Evolutionary conservation across 2,113 vertebrate species (phyloP), one percentile per base, ranked within the genome.

Genomic region (Variabilichromis moorii): DNA sequence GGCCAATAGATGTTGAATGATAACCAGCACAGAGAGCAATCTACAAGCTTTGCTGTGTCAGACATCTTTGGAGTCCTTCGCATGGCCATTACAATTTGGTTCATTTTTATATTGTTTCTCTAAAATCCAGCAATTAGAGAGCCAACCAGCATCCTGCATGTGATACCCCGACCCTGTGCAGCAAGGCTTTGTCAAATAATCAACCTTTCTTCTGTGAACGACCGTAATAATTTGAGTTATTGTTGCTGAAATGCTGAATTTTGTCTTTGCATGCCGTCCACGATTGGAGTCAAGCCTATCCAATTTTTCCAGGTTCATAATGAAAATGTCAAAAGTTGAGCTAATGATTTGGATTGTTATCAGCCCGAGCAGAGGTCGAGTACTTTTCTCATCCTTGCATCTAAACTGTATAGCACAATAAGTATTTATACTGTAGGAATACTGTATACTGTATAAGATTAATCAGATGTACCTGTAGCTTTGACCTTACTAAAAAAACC

Each of bases 1-100:
- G 4, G 28, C n/a, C 14, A 0, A 4, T 0, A 16, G 78, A 21
- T 24, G 31, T 54, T 37, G 13, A 14, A 3, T 17, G 5, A 35
- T 55, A 37, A 16, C 51, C 13, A 37, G 50, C 21, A 37, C 9
- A 37, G 31, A 9, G 31, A n/a, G 35, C 2, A 81, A 13, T 42
- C 21, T 40, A 28, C 21, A 59, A 26, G 53, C 35, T 81, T 81
- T 28, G 53, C 13, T 17, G 2, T 57, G 33, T 26, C 33, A 21
- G 79, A 42, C 13, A 40, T 17, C 31, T 37, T 81, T 19, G 14
- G 14, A 45, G 42, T 78, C 42, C 5, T 28, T 78, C 1, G 5
- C 4, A 7, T 13, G 45, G 1, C 71, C 71, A 13, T 31, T 78
- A 50, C 45, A 78, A 5, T 50, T 50, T 50, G 16, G 16, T 31